Conservation (phyloP, 2,888 invertebrate genomes). For the Laspeyria flexula region DNA sequence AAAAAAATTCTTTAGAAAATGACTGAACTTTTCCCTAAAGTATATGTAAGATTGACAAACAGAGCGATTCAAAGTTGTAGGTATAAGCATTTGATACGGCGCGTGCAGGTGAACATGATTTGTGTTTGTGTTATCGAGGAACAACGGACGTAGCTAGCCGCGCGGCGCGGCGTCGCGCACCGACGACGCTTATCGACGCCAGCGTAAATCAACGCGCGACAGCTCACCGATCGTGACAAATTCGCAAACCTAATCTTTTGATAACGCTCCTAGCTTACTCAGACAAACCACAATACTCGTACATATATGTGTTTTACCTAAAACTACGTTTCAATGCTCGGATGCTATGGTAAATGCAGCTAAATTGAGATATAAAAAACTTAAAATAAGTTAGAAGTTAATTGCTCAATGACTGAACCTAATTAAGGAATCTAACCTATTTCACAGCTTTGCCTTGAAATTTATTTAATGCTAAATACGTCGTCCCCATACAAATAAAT, state of each 20-base stretch:
- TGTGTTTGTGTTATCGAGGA: constrained; percentile 43
- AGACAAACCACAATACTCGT: constrained; percentile 36
- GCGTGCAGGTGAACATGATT: constrained; percentile 40
- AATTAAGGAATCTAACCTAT: constrained; percentile 36
- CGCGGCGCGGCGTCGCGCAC: constrained; percentile 39
- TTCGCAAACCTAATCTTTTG: constrained; percentile 76
- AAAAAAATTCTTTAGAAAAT: not conserved
- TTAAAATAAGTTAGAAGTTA: constrained; percentile 3
- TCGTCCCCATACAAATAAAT: constrained; percentile 57
- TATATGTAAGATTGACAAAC: too few species aligned
- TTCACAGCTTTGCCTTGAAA: constrained; percentile 46
- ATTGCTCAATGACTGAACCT: constrained; percentile 12
- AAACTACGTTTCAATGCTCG: not conserved
- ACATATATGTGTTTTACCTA: not conserved
- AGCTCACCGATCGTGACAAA: constrained; percentile 81
- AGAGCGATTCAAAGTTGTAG: constrained; percentile 13
- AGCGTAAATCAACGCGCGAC: constrained; percentile 77
- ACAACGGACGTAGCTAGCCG: constrained; percentile 32
- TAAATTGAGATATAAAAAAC: not conserved
- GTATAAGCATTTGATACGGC: constrained; percentile 15
- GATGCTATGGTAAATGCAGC: not conserved
- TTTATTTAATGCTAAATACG: constrained; percentile 62
- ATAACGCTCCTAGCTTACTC: constrained; percentile 61
- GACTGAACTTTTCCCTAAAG: not conserved
- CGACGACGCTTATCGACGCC: constrained; percentile 65